These are phyloP conservation scores for Ispidina lecontei DNA, from an alignment of 2,797 vertebrate species.

Conservation along the genomic window DNA sequence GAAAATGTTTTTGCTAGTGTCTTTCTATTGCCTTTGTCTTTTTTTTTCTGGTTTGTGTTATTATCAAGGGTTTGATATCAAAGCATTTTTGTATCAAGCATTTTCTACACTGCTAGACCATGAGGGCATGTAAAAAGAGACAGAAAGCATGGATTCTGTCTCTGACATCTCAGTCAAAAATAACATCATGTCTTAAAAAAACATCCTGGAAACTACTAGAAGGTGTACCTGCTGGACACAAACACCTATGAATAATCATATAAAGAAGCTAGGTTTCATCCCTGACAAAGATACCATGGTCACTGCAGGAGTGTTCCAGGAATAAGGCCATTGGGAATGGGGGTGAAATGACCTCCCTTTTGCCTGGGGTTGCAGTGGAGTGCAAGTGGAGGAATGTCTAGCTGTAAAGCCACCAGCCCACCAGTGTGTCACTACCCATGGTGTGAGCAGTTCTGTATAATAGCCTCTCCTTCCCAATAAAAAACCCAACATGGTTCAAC, in stretches of 20 bases:
- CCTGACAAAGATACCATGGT: not conserved
- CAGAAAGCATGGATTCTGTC: not conserved
- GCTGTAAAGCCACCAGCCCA: not conserved
- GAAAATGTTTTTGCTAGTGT: not conserved
- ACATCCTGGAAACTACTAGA: not conserved
- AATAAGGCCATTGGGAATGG: no score
- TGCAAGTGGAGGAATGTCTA: not conserved
- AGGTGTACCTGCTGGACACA: not conserved
- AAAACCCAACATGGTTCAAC: not conserved
- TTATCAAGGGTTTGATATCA: not conserved
- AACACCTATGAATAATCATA: not conserved
- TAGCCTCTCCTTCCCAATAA: not conserved
- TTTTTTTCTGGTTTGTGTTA: not conserved
- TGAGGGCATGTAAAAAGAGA: not conserved
- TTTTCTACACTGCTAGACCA: not conserved
- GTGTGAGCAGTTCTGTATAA: not conserved
- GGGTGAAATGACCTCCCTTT: not conserved
- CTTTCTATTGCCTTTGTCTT: not conserved
- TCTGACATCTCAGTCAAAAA: not conserved
- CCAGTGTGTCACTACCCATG: accelerated
- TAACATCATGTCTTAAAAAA: not conserved
- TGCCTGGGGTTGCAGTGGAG: not conserved
- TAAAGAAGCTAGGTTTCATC: not conserved
- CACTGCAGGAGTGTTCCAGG: no score
- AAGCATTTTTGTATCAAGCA: no score